Percentiles rank a stretch among this genome's conserved stretches.
phyloP scores from a whole-genome alignment of 2,888 invertebrate genomes.

The Corythucha ciliata region DNA sequence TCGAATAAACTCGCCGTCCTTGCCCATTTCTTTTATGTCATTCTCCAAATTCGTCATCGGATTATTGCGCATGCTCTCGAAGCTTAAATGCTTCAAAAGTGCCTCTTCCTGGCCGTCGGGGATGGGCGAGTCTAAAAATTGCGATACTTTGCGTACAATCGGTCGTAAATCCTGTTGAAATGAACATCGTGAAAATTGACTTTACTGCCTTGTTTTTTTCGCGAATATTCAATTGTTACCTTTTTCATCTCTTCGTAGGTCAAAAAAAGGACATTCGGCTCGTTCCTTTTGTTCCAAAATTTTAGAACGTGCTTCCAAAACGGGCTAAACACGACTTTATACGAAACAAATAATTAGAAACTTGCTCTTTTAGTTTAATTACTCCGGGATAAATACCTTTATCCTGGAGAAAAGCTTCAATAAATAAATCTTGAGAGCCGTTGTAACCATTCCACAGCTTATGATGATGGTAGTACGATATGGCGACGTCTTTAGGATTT shows the following conservation, averaged over 20 bases:
- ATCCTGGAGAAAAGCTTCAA: conserved; percentile 33
- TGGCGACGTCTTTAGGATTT: conserved; percentile 44
- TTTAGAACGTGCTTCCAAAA: conserved; percentile 39
- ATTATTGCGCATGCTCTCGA: conserved; percentile 50
- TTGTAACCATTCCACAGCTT: conserved; percentile 34
- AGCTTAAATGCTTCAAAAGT: conserved; percentile 45
- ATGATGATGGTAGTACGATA: conserved; percentile 42
- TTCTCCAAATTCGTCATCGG: conserved; percentile 49
- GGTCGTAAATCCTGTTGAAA: conserved; percentile 43
- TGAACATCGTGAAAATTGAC: no score
- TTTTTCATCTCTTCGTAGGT: conserved; percentile 40
- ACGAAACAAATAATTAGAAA: no score
- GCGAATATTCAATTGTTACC: conserved; percentile 19
- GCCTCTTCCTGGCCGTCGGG: conserved; percentile 40
- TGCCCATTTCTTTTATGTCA: conserved; percentile 39
- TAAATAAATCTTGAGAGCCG: conserved; percentile 38
- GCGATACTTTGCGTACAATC: conserved; percentile 42
- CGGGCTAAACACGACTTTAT: conserved; percentile 37
- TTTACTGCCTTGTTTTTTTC: background rate
- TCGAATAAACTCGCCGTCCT: conserved; percentile 42
- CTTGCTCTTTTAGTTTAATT: no score
- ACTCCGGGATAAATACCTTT: no score
- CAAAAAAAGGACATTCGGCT: conserved; percentile 39
- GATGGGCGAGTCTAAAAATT: conserved; percentile 42
- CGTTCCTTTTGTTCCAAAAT: conserved; percentile 39